Conservation (phyloP, 2,113 vertebrate species). For the Centropus unirufus region DNA sequence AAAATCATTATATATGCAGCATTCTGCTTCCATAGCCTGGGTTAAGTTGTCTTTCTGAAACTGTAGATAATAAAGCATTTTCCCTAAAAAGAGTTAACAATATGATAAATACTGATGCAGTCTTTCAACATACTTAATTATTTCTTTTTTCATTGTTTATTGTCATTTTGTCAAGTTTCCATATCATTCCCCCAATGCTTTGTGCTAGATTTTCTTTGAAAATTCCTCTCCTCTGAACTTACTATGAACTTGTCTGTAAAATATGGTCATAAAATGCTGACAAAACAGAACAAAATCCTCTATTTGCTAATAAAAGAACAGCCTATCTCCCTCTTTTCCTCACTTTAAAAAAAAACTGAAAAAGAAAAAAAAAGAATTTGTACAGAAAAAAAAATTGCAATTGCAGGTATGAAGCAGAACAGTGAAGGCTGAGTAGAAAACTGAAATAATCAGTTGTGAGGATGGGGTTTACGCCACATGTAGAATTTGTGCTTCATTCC, state of each 20-base stretch:
- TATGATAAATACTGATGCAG: constrained; percentile 60
- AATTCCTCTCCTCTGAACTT: constrained; percentile 83
- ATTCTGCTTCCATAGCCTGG: constrained; percentile 31
- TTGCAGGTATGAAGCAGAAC: neutral
- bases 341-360: neutral
- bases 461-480: neutral
- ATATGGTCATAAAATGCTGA: constrained; percentile 33
- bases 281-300: constrained; percentile 17
- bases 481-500: neutral
- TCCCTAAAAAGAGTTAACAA: constrained; percentile 54
- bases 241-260: constrained; percentile 73
- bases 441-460: neutral
- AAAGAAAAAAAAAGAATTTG: neutral
- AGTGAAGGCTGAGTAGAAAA: neutral
- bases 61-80: constrained; percentile 58
- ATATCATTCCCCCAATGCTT: constrained; percentile 74
- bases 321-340: neutral
- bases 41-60: constrained; percentile 68
- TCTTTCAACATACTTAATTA: constrained; percentile 72
- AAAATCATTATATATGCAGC: constrained; percentile 40
- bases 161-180: constrained; percentile 75
- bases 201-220: constrained; percentile 76
- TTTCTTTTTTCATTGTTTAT: constrained; percentile 74
- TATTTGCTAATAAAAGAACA: constrained; percentile 49
- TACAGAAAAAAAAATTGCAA: neutral